A percentile compares a stretch with the other conserved stretches of the same genome.
Evolutionary conservation across 2,888 invertebrate species (phyloP).

Genomic region (Eucriotettix oculatus): DNA sequence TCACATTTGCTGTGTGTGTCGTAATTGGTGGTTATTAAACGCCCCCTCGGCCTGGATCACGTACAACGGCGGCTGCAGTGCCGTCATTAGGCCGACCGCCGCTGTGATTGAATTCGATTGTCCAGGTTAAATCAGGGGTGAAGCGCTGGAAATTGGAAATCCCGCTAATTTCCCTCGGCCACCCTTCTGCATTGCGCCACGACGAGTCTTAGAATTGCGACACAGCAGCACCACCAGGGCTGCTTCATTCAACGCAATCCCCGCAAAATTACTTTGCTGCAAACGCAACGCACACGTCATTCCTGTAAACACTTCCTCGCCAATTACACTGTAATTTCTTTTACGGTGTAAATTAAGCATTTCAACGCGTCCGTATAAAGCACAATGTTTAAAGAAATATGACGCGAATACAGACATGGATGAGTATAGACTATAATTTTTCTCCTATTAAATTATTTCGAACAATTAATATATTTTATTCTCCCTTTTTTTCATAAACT

Average conservation of each 20-base stretch:
- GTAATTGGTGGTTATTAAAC: too few relatives aligned
- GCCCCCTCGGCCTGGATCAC: not conserved
- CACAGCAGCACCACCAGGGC: not conserved
- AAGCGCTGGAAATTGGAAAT: conserved; percentile 10
- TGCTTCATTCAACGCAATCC: not conserved
- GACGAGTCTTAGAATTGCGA: not conserved
- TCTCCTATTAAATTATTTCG: too few relatives aligned
- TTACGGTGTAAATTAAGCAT: too few relatives aligned
- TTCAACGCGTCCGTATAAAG: too few relatives aligned
- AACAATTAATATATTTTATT: too few relatives aligned
- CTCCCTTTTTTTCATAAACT: too few relatives aligned
- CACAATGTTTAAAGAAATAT: too few relatives aligned
- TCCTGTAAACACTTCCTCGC: too few relatives aligned
- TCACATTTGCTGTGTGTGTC: too few relatives aligned
- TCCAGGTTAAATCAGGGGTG: conserved; percentile 10
- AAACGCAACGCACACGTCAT: not conserved
- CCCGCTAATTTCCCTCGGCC: conserved; percentile 7
- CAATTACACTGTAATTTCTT: too few relatives aligned
- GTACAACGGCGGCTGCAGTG: not conserved
- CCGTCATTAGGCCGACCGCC: conserved; percentile 1
- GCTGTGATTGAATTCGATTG: conserved; percentile 9
- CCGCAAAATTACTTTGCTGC: not conserved
- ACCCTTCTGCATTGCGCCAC: not conserved
- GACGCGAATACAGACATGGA: too few relatives aligned
- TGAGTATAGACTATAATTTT: too few relatives aligned